Conservation (phyloP, 2,113 vertebrate genomes). For the Hyla sarda region DNA sequence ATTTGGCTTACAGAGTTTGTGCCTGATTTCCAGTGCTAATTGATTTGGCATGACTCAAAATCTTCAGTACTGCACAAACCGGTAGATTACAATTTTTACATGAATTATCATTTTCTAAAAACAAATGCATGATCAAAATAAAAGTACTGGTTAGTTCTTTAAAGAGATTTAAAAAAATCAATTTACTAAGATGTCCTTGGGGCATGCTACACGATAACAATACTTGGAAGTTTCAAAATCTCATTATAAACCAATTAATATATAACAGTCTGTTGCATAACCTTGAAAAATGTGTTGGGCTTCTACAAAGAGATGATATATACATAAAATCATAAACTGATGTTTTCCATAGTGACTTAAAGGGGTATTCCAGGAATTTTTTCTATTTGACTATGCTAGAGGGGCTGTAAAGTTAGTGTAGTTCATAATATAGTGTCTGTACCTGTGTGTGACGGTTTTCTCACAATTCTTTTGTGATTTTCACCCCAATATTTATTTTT, state of each 20-base stretch:
- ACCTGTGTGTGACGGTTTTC: too few species aligned
- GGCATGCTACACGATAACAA: neutral
- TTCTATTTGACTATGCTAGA: too few species aligned
- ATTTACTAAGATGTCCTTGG: constrained; percentile 22
- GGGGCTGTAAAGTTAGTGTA: too few species aligned
- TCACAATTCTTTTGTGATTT: too few species aligned
- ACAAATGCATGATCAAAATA: neutral
- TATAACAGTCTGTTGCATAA: neutral
- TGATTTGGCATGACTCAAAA: constrained; percentile 25
- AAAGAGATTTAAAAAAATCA: neutral
- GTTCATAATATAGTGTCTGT: too few species aligned
- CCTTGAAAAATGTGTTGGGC: neutral
- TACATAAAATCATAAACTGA: neutral
- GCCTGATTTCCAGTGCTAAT: constrained; percentile 29
- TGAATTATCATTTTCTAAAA: neutral
- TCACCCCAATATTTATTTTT: too few species aligned
- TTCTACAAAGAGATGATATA: neutral
- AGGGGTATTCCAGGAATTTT: too few species aligned
- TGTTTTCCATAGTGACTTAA: too few species aligned
- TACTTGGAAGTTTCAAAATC: neutral
- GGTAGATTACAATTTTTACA: neutral
- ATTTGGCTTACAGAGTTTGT: constrained; percentile 1
- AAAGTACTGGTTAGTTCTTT: neutral
- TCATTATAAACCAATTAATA: constrained; percentile 17
- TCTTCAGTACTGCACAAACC: neutral